phyloP scores from a whole-genome alignment of 2,113 vertebrate species.

The Alces alces region DNA sequence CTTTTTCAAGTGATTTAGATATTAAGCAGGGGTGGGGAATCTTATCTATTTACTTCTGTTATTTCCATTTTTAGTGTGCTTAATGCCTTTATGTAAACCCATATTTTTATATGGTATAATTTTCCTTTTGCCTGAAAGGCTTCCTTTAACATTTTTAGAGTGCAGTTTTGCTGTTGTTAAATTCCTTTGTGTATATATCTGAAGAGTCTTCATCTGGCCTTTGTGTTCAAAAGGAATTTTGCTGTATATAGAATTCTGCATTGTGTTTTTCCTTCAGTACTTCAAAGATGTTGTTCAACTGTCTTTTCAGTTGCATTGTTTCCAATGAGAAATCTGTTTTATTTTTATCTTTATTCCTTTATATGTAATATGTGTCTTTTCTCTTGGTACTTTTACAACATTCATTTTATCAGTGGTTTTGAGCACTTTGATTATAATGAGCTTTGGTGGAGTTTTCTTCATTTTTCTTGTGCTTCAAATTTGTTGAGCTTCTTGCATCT shows the following conservation, averaged over 20 bases:
- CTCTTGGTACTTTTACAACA: neutral
- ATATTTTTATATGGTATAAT: neutral
- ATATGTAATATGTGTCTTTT: neutral
- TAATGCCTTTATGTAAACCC: neutral
- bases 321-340: neutral
- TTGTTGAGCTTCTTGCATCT: neutral
- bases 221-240: conserved; percentile 11
- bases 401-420: neutral
- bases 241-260: neutral
- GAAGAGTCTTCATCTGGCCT: neutral
- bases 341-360: neutral
- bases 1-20: neutral
- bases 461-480: neutral
- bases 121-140: neutral
- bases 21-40: neutral
- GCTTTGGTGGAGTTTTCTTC: neutral
- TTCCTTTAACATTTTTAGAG: neutral
- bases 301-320: neutral
- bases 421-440: neutral
- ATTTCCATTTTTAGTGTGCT: neutral
- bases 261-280: neutral
- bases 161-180: neutral
- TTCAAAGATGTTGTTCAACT: neutral
- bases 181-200: neutral
- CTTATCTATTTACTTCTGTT: neutral